Evolutionary conservation across 1,140 invertebrate species (phyloP).

Genomic region (Oppia nitens): DNA sequence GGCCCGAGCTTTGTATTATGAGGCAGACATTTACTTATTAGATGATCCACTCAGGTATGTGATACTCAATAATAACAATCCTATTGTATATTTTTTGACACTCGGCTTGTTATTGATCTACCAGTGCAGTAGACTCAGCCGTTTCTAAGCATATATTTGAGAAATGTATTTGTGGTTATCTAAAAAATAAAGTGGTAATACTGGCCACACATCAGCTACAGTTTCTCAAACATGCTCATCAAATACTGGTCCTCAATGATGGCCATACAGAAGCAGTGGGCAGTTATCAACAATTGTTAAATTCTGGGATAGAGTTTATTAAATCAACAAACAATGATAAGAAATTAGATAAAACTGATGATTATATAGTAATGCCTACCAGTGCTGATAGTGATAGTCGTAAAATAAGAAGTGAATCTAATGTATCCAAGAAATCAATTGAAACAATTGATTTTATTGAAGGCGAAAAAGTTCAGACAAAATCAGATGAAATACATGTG

Average conservation of each 20-base stretch:
- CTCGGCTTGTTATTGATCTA: background rate
- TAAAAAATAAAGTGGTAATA: slow-evolving; percentile 46
- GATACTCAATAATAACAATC: no score
- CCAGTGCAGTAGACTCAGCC: slow-evolving; percentile 33
- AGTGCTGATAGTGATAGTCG: no score
- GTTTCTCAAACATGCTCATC: slow-evolving; percentile 46
- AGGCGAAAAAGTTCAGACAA: background rate
- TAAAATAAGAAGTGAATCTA: background rate
- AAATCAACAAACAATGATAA: no score
- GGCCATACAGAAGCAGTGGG: slow-evolving; percentile 12
- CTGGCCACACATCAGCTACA: slow-evolving; percentile 44
- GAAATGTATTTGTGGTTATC: slow-evolving; percentile 27
- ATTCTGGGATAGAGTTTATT: slow-evolving; percentile 14
- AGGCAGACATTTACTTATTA: slow-evolving; percentile 8
- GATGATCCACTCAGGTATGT: slow-evolving; percentile 21
- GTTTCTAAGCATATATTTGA: slow-evolving; percentile 31
- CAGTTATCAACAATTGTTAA: background rate
- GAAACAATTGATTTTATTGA: slow-evolving; percentile 4
- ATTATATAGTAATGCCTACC: no score
- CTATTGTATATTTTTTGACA: no score
- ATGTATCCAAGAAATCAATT: background rate
- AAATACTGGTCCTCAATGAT: slow-evolving; percentile 56
- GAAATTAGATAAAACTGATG: no score
- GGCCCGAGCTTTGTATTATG: slow-evolving; percentile 3
- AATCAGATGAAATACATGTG: background rate